These are phyloP conservation scores for Petrophora chlorosata DNA, from an alignment of 2,888 invertebrate genomes.

Conservation along the genomic window DNA sequence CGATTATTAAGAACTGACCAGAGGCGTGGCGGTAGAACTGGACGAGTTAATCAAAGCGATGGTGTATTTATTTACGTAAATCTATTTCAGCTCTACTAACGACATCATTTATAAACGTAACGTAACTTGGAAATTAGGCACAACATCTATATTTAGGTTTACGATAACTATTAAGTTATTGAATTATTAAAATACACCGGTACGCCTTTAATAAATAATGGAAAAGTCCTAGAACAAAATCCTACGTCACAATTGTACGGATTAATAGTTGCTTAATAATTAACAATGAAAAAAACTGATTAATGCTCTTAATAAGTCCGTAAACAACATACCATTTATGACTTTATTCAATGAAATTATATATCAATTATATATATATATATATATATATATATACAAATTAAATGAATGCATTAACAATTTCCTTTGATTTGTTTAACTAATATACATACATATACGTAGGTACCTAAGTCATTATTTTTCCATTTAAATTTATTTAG, in stretches of 20 bases:
- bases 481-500: not conserved
- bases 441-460: not conserved
- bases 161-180: not conserved
- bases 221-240: no score
- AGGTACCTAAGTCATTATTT: not conserved
- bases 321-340: no score
- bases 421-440: not conserved
- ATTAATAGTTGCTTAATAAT: no score
- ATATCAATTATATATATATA: no score
- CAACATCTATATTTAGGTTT: conserved; percentile 11
- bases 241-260: no score
- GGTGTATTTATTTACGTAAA: conserved; percentile 38
- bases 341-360: no score
- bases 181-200: no score
- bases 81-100: conserved; percentile 30
- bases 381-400: no score
- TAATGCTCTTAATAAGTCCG: no score
- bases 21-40: conserved; percentile 44
- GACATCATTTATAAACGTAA: conserved; percentile 30
- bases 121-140: conserved; percentile 20
- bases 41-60: conserved; percentile 40
- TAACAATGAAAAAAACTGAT: no score
- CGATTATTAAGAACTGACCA: conserved; percentile 38
- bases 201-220: no score
- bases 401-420: no score